These are phyloP conservation scores for Hydraecia micacea DNA, from an alignment of 2,888 invertebrate genomes.

Conservation along the genomic window DNA sequence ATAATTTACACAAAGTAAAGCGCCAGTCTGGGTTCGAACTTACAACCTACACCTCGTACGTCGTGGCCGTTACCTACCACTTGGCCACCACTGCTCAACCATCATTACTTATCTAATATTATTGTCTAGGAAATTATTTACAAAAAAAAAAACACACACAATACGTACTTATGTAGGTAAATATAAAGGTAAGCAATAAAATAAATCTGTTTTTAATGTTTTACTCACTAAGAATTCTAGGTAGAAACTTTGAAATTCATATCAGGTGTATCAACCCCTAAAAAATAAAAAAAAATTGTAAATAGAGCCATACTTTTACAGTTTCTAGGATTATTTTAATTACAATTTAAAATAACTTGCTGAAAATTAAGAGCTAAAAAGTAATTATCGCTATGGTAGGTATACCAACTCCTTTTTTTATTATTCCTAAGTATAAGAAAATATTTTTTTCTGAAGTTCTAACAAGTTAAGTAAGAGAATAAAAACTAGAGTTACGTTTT, in stretches of 20 bases:
- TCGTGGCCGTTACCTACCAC: too few species aligned
- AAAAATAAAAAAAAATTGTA: neutral
- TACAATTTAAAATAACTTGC: neutral
- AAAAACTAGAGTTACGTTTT: slow-evolving; percentile 1
- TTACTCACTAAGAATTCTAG: neutral
- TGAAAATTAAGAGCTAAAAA: neutral
- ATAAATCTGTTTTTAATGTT: neutral
- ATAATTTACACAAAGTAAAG: too few species aligned
- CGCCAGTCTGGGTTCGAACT: too few species aligned
- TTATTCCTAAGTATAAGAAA: neutral
- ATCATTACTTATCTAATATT: neutral
- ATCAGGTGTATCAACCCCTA: neutral
- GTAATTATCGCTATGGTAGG: neutral
- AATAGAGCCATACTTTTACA: neutral
- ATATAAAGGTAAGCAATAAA: neutral
- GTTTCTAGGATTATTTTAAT: neutral
- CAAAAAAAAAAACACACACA: neutral
- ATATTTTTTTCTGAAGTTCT: neutral
- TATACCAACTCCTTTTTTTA: neutral
- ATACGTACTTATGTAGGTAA: neutral
- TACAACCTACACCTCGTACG: too few species aligned
- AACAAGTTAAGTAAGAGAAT: neutral
- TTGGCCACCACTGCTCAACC: too few species aligned
- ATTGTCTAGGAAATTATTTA: neutral
- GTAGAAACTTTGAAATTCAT: neutral